phyloP scores from a whole-genome alignment of 1,140 invertebrate species.

The Hetaerina americana region DNA sequence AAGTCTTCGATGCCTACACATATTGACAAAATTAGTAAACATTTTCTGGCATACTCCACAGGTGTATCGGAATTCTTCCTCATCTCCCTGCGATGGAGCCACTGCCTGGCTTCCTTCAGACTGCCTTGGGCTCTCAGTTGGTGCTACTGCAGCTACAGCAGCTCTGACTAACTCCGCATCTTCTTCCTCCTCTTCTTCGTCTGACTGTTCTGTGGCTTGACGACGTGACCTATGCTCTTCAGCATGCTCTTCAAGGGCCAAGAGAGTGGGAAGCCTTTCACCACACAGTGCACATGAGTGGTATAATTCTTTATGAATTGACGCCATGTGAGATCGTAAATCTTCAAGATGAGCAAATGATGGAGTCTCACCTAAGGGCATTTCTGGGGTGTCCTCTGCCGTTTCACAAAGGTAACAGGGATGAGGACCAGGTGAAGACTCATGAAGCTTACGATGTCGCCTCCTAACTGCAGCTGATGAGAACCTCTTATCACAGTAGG shows the following conservation, averaged over 20 bases:
- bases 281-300: conserved; percentile 2
- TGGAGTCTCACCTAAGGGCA: background rate
- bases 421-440: conserved; percentile 4
- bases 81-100: background rate
- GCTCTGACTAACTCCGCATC: conserved; percentile 34
- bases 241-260: background rate
- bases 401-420: conserved; percentile 18
- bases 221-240: background rate
- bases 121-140: background rate
- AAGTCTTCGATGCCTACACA: conserved; percentile 22
- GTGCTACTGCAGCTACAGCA: background rate
- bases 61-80: conserved; percentile 12
- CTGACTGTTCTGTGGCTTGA: background rate
- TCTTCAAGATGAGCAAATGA: background rate
- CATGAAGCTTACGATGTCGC: conserved; percentile 22
- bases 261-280: background rate
- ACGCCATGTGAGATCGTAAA: background rate
- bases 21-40: conserved; percentile 20
- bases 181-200: conserved; percentile 27
- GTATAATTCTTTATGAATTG: background rate
- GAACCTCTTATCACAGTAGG: conserved; percentile 22
- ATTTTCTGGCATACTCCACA: conserved; percentile 21
- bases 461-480: conserved; percentile 19
- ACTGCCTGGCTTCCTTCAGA: background rate
- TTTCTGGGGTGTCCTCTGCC: background rate